Evolutionary conservation across 2,113 vertebrate species (phyloP).

Genomic region (Platichthys flesus): DNA sequence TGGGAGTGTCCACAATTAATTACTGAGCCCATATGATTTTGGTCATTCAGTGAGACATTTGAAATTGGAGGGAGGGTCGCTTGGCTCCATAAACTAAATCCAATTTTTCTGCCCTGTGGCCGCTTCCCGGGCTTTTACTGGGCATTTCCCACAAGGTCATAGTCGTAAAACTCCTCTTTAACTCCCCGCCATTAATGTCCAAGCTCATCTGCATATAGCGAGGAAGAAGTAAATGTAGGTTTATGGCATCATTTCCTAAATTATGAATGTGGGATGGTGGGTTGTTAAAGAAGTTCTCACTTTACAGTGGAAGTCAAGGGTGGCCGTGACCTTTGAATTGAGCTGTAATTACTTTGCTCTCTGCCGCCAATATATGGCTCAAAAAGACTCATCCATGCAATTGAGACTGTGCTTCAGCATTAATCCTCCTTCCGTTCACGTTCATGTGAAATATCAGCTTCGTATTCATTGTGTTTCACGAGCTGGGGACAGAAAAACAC

Average conservation of each 20-base stretch:
- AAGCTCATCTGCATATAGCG: constrained; percentile 70
- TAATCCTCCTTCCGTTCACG: constrained; percentile 25
- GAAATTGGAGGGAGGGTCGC: constrained; percentile 40
- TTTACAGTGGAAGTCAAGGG: constrained; percentile 48
- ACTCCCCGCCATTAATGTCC: constrained; percentile 56
- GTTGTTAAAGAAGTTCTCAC: constrained; percentile 54
- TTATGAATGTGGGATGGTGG: constrained; percentile 42
- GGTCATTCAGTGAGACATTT: constrained; percentile 47
- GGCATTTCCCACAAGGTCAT: constrained; percentile 62
- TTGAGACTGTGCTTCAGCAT: constrained; percentile 5
- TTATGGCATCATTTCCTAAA: constrained; percentile 67
- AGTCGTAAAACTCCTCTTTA: constrained; percentile 63
- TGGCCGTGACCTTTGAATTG: constrained; percentile 46
- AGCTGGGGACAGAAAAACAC: constrained; percentile 18
- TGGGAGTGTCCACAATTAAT: constrained; percentile 36
- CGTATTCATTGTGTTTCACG: constrained; percentile 13
- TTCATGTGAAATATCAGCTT: constrained; percentile 29
- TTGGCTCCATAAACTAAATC: constrained; percentile 70
- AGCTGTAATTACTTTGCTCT: constrained; percentile 44
- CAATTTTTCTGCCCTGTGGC: constrained; percentile 50
- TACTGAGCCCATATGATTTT: constrained; percentile 49
- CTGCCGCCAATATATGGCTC: background rate
- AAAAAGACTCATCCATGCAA: constrained; percentile 3
- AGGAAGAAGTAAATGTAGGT: constrained; percentile 60
- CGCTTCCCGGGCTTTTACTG: constrained; percentile 33